Evolutionary conservation across 2,113 vertebrate genomes (phyloP).

Genomic region (Chitala chitala): DNA sequence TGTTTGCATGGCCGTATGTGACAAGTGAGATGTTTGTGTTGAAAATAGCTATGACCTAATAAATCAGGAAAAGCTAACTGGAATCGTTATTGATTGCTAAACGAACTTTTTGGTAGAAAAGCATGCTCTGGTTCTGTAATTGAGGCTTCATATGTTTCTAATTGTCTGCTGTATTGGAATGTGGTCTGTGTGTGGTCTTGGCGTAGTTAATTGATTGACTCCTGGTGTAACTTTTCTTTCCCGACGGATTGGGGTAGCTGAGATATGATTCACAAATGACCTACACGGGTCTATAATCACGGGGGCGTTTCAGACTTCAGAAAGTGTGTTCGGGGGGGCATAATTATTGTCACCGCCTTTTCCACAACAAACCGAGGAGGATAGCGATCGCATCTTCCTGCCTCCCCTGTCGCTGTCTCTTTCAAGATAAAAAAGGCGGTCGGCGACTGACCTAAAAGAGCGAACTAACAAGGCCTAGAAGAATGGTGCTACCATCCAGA

Average conservation of each 20-base stretch:
- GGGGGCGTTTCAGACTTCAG: conserved; percentile 22
- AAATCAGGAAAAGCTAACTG: no score
- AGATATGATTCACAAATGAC: conserved; percentile 23
- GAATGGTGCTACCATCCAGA: conserved; percentile 16
- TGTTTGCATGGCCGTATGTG: no score
- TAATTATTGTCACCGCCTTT: conserved; percentile 23
- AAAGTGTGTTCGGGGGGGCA: conserved; percentile 9
- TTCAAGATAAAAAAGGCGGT: conserved; percentile 25
- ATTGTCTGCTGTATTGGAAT: not conserved
- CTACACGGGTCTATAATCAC: conserved; percentile 26
- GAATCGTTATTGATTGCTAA: no score
- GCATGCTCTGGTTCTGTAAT: no score
- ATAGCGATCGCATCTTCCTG: conserved; percentile 11
- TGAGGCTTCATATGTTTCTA: not conserved
- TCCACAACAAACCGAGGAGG: conserved; percentile 18
- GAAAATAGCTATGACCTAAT: no score
- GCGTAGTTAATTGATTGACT: conserved; percentile 28
- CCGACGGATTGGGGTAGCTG: not conserved
- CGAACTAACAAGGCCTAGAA: conserved; percentile 21
- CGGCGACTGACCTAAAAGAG: conserved; percentile 28
- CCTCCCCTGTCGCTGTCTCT: conserved; percentile 26
- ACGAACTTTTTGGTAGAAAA: no score
- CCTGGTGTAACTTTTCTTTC: conserved; percentile 22
- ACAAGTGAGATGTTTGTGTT: no score
- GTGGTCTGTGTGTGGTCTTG: conserved; percentile 25